Evolutionary conservation across 2,888 invertebrate genomes (phyloP).

Genomic region (Tetragonisca angustula): DNA sequence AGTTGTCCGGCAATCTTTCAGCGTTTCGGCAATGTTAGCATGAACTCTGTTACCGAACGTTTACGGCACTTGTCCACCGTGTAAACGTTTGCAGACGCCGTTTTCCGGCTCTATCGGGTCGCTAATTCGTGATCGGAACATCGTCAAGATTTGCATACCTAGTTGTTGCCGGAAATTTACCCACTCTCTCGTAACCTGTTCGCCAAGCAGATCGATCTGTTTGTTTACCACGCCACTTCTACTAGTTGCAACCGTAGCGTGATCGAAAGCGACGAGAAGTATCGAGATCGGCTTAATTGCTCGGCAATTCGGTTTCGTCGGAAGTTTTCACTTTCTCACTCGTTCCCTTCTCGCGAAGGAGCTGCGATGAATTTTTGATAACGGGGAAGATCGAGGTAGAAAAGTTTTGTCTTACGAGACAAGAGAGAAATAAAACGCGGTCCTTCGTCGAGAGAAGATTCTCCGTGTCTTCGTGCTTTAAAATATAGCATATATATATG

Average conservation of each 20-base stretch:
- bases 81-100: slow-evolving; percentile 57
- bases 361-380: background rate
- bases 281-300: background rate
- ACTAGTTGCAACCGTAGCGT: background rate
- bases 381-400: background rate
- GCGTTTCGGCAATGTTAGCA: background rate
- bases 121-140: slow-evolving; percentile 57
- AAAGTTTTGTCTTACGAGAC: background rate
- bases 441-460: too few relatives aligned
- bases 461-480: too few relatives aligned
- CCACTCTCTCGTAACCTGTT: slow-evolving; percentile 14
- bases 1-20: background rate
- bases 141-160: slow-evolving; percentile 55
- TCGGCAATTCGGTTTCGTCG: background rate
- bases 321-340: too few relatives aligned
- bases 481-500: too few relatives aligned
- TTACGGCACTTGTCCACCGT: slow-evolving; percentile 40
- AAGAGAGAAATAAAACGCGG: too few relatives aligned
- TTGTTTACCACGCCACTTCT: slow-evolving; percentile 35
- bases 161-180: slow-evolving; percentile 18
- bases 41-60: slow-evolving; percentile 48
- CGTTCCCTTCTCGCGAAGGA: too few relatives aligned
- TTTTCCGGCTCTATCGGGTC: slow-evolving; percentile 11
- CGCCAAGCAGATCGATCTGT: slow-evolving; percentile 46
- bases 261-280: background rate